phyloP scores from a whole-genome alignment of 1,140 invertebrate species.

The Lepeophtheirus salmonis region DNA sequence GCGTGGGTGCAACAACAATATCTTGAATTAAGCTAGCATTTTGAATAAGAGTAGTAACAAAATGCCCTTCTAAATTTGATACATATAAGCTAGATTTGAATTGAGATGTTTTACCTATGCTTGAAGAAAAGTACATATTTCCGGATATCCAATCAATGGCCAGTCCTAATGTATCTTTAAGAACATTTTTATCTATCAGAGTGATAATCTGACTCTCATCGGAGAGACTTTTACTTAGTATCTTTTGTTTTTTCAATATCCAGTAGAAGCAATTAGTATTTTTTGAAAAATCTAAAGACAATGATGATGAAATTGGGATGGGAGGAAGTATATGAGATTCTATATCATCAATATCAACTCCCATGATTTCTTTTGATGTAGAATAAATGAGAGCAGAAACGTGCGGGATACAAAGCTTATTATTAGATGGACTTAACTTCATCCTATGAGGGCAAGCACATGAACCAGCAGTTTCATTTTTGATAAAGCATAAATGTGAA shows the following conservation, averaged over 20 bases:
- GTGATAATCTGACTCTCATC: background rate
- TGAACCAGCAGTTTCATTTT: conserved; percentile 36
- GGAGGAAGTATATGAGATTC: conserved; percentile 53
- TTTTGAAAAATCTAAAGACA: background rate
- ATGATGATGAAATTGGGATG: conserved; percentile 28
- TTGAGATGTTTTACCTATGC: conserved; percentile 29
- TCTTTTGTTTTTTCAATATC: background rate
- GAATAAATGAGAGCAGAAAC: conserved; percentile 19
- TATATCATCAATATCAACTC: conserved; percentile 51
- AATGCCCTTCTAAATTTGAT: conserved; percentile 47
- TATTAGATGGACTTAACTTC: conserved; percentile 22
- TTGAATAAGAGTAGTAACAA: conserved; percentile 32
- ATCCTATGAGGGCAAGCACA: conserved; percentile 63
- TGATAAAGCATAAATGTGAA: conserved; percentile 42
- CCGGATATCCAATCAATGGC: conserved; percentile 54
- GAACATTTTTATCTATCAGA: background rate
- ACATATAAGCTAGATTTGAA: conserved; percentile 38
- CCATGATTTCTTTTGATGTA: conserved; percentile 49
- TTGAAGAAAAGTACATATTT: conserved; percentile 45
- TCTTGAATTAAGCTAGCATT: conserved; percentile 21
- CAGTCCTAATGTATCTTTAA: conserved; percentile 30
- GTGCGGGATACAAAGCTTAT: background rate
- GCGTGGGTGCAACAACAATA: background rate
- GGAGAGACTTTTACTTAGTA: background rate
- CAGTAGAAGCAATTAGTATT: conserved; percentile 1